Evolutionary conservation across 1,140 invertebrate genomes (phyloP), one percentile per base, ranked within the genome.

Genomic region (Episyrphus balteatus): DNA sequence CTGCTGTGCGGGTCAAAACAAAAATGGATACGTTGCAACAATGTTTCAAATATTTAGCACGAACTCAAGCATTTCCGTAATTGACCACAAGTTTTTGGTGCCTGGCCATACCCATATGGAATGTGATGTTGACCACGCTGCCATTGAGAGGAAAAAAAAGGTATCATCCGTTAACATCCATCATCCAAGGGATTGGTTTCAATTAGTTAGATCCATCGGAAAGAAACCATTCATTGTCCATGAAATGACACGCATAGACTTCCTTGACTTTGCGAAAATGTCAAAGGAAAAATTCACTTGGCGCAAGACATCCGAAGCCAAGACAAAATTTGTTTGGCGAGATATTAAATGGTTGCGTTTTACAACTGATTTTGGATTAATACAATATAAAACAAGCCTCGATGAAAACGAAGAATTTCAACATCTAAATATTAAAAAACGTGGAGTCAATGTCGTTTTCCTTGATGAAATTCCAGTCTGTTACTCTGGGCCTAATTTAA

Each of bases 71-170:
- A 10, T 30, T 8, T 14, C 15, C 15, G 19, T 40, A 18, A 49
- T 68, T 21, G 55, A 64, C 34, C 62, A 69, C 44, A 66, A 67
- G 41, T 68, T 67, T 51, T 14, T 68, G 19, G 55, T 63, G 15
- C 49, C 56, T 42, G 59, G 64, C 14, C 62, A 68, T 42, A 59
- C 53, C 1, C 53, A 57, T 44, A 57, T 68, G 54, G 61, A 62
- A 43, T 59, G 56, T 46, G 60, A 65, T 37, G 40, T 30, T 19
- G 58, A 62, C 42, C 62, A 63, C 51, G 54, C 55, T 0, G 13
- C 53, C 14, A 66, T 67, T 12, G 59, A 64, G 52, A 52, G 47
- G 46, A 14, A 50, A 45, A 53, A 62, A 47, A 59, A 61, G 52
- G 41, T 14, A 32, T 46, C 46, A n/a, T 34, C 42, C 13, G 45